Percentiles rank a stretch among this genome's conserved stretches.
These are phyloP conservation scores for Dione vanillae DNA, from an alignment of 2,888 invertebrate genomes.

Conservation along the genomic window DNA sequence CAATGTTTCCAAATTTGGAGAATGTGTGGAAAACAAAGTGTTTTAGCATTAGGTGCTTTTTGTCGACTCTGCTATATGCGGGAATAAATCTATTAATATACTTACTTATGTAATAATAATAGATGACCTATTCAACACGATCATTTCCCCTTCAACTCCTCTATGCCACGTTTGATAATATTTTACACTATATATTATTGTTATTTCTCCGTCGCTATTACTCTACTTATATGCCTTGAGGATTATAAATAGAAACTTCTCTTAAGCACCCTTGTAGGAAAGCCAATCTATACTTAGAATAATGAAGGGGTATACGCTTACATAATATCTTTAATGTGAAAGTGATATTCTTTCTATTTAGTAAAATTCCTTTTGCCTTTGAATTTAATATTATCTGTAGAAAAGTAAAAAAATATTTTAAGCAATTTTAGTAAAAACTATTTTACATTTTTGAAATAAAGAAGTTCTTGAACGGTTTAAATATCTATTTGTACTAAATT, in stretches of 20 bases:
- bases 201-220: not conserved
- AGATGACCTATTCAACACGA: not conserved
- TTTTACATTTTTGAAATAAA: no score
- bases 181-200: not conserved
- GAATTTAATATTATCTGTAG: no score
- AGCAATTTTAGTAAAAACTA: no score
- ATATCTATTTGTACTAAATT: not conserved
- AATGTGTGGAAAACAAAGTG: no score
- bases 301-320: slow-evolving; percentile 5
- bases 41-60: no score
- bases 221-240: not conserved
- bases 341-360: no score
- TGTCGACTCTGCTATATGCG: no score
- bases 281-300: slow-evolving; percentile 17
- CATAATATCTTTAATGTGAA: not conserved
- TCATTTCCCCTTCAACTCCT: not conserved
- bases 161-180: not conserved
- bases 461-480: no score
- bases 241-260: slow-evolving; percentile 13
- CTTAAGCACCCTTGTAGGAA: not conserved
- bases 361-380: no score
- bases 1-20: no score
- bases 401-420: no score
- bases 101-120: not conserved
- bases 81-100: not conserved